These are phyloP conservation scores for Halyomorpha halys DNA, from an alignment of 1,140 invertebrate genomes.

Conservation along the genomic window DNA sequence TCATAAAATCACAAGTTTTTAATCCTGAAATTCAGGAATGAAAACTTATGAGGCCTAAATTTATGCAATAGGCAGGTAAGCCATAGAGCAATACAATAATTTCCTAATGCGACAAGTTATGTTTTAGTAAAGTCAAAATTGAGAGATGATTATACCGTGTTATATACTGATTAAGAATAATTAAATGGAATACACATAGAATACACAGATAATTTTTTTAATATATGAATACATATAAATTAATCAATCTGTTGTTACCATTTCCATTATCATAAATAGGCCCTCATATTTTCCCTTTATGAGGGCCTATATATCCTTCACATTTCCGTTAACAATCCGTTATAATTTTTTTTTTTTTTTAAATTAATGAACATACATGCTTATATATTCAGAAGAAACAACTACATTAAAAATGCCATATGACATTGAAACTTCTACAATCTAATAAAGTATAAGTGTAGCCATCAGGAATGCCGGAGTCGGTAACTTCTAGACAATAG, in stretches of 20 bases:
- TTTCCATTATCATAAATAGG: conserved; percentile 18
- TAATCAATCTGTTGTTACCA: not conserved
- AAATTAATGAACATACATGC: conserved; percentile 13
- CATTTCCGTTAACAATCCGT: conserved; percentile 9
- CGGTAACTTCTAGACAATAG: not conserved
- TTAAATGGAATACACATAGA: conserved; percentile 4
- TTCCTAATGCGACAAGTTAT: not conserved
- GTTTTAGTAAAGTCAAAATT: conserved; percentile 1
- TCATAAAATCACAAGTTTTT: conserved; percentile 18
- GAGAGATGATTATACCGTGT: conserved; percentile 11
- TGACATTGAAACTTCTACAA: conserved; percentile 20
- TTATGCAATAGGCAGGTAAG: conserved; percentile 16
- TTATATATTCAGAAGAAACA: conserved; percentile 16
- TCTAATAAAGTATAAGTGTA: conserved; percentile 13
- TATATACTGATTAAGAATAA: conserved; percentile 12
- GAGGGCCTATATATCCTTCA: conserved; percentile 25
- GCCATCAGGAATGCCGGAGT: conserved; percentile 1
- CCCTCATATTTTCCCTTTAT: conserved; percentile 26
- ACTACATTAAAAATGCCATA: conserved; percentile 14
- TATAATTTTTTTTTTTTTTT: conserved; percentile 5
- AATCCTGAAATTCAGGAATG: not conserved
- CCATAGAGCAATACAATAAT: conserved; percentile 11
- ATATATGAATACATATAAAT: conserved; percentile 18
- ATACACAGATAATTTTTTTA: not conserved
- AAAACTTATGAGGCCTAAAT: conserved; percentile 17